phyloP scores from a whole-genome alignment of 1,140 invertebrate genomes.

The Neomicropteryx cornuta region DNA sequence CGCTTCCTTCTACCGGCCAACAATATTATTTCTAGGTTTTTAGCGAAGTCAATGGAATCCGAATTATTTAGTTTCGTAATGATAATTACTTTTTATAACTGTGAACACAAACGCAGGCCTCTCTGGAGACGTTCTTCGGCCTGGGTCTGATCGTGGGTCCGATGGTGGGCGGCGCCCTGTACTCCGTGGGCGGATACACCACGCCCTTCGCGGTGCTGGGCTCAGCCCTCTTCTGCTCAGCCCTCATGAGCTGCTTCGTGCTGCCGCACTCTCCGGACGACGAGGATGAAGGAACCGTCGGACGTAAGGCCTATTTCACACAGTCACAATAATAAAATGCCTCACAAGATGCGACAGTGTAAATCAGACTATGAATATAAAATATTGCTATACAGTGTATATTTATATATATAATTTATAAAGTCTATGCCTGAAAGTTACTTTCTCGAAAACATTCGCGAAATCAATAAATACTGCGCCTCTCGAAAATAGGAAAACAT shows the following conservation, averaged over 20 bases:
- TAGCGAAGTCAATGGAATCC: no score
- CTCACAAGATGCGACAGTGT: background rate
- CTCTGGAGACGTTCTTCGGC: slow-evolving; percentile 82
- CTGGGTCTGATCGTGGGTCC: slow-evolving; percentile 80
- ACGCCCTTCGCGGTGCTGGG: slow-evolving; percentile 81
- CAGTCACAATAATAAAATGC: background rate
- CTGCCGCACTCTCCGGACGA: slow-evolving; percentile 51
- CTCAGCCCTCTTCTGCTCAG: slow-evolving; percentile 59
- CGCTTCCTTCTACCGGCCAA: no score
- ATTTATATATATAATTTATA: no score
- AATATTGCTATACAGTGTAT: no score
- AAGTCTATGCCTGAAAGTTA: no score
- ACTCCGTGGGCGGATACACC: slow-evolving; percentile 70
- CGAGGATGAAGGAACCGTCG: slow-evolving; percentile 41
- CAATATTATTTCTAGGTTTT: no score
- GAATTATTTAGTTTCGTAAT: no score
- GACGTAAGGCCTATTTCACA: slow-evolving; percentile 39
- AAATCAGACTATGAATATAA: background rate
- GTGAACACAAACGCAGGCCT: no score
- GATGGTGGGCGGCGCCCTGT: slow-evolving; percentile 72
- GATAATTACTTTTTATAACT: no score
- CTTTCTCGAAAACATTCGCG: no score
- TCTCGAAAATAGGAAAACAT: no score
- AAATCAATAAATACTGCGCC: no score
- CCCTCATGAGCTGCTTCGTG: slow-evolving; percentile 61